Base-by-base conservation (phyloP, 2,888 invertebrate genomes). In the Willowsia nigromaculata region DNA sequence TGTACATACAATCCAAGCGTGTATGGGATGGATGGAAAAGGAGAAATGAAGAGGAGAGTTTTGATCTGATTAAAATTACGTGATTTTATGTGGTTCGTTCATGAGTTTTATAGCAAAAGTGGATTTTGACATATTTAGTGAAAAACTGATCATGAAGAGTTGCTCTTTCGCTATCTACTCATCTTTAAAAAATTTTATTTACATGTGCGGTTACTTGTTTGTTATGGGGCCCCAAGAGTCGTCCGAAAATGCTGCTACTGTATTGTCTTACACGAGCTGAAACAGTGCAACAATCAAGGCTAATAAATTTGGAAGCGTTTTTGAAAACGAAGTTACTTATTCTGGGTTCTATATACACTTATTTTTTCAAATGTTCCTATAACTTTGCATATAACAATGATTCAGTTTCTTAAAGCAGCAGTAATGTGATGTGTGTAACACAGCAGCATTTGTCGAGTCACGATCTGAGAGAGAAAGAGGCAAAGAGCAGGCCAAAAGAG, bases 391-490 rank as follows among this genome's bases (percentile, higher is more conserved):
- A 65, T 65, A 33, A 65, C 9, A 22, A 56, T 62, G 30, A 25
- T 62, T 7, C 11, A 43, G 6, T 40, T 22, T 68, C 11, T 71
- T 68, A 18, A 0, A 59, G 9, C 15, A 27, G 30, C 9, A 43
- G 7, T 22, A 9, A 37, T 27, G 59, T 76, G 59, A n/a, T 56
- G 68, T 84, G 89, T 89, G 89, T 89, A 89, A 89, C 89, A 89
- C 89, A 50, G 89, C 89, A 89, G 89, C 89, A 30, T 85, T 59
- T 59, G 56, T 59, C 81, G 53, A 85, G 89, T 89, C 89, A 89
- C 89, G 89, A 89, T 37, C 53, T 5, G 74, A 85, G 43, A 80
- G 82, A 25, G 76, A 33, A 76, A 76, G 30, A 76, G 53, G 9
- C 30, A 76, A 76, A 76, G 76, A 30, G 76, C 50, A 76, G 27